phyloP scores from a whole-genome alignment of 2,113 vertebrate genomes.

The Picathartes gymnocephalus region DNA sequence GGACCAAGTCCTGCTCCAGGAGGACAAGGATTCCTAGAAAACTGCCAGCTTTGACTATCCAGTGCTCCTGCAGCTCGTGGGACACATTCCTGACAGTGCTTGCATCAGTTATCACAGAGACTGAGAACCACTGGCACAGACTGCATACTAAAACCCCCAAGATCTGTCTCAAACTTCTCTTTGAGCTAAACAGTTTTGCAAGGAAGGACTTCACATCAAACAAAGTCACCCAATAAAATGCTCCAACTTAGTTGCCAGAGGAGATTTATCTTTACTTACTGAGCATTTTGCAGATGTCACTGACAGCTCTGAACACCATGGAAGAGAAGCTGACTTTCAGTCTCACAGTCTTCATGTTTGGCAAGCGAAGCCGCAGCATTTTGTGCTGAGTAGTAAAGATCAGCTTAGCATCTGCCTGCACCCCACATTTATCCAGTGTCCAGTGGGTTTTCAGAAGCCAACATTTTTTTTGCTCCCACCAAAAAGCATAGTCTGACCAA shows the following conservation, averaged over 20 bases:
- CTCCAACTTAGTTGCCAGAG: neutral
- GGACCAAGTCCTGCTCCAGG: neutral
- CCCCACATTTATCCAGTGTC: slow-evolving; percentile 93
- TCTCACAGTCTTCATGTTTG: slow-evolving; percentile 87
- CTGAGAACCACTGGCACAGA: neutral
- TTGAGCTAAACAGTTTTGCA: neutral
- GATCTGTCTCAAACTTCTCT: neutral
- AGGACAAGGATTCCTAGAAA: neutral
- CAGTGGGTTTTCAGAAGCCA: slow-evolving; percentile 98
- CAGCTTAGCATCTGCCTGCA: slow-evolving; percentile 92
- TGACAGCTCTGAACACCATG: slow-evolving; percentile 87
- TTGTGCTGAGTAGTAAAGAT: slow-evolving; percentile 93
- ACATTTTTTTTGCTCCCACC: slow-evolving; percentile 93
- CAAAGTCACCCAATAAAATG: neutral
- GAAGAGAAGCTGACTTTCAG: slow-evolving; percentile 88
- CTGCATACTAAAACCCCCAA: neutral
- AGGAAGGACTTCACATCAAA: neutral
- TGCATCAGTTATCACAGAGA: neutral
- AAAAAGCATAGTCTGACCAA: slow-evolving; percentile 96
- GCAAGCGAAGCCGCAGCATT: slow-evolving; percentile 85
- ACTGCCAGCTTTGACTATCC: neutral
- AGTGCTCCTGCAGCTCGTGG: neutral
- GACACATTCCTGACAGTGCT: neutral
- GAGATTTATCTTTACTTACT: slow-evolving; percentile 78
- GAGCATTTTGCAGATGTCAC: slow-evolving; percentile 88